Evolutionary conservation across 2,888 invertebrate genomes (phyloP).

Genomic region (Drosophila barbarae): DNA sequence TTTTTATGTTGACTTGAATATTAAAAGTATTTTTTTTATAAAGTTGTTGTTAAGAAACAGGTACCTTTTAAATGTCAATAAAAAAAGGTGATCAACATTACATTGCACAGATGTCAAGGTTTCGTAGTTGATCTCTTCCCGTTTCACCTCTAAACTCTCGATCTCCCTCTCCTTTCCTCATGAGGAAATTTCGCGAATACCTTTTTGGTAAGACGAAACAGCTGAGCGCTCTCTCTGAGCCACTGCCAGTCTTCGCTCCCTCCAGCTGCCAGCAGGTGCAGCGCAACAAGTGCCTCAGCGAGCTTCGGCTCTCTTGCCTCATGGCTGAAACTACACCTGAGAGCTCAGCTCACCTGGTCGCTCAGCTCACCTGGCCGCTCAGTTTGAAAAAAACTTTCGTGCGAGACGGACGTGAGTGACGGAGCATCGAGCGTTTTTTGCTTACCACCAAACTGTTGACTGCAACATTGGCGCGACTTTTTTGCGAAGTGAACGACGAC

Average conservation of each 20-base stretch:
- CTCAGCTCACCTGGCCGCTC: conserved; percentile 16
- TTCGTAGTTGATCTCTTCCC: conserved; percentile 32
- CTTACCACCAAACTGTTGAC: conserved; percentile 30
- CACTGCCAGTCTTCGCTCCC: conserved; percentile 8
- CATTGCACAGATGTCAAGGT: conserved; percentile 27
- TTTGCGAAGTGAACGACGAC: conserved; percentile 42
- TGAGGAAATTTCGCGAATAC: conserved; percentile 57
- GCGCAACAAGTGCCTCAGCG: conserved; percentile 31
- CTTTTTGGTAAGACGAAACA: conserved; percentile 46
- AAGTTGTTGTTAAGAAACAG: neutral
- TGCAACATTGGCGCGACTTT: conserved; percentile 57
- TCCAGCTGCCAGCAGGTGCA: conserved; percentile 24
- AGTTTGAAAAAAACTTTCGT: conserved; percentile 76
- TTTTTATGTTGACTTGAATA: neutral
- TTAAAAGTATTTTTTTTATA: neutral
- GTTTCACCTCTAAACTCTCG: conserved; percentile 38
- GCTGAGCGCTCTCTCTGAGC: conserved; percentile 48
- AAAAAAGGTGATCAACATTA: conserved; percentile 1
- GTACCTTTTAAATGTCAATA: conserved; percentile 3
- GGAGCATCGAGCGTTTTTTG: conserved; percentile 25
- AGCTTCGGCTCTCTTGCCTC: conserved; percentile 9
- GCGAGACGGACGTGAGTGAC: conserved; percentile 65
- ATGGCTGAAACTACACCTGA: neutral
- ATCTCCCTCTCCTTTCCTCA: neutral
- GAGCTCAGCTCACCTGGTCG: conserved; percentile 1